Evolutionary conservation across 1,140 invertebrate genomes (phyloP).

Genomic region (Gonioctena quinquepunctata): DNA sequence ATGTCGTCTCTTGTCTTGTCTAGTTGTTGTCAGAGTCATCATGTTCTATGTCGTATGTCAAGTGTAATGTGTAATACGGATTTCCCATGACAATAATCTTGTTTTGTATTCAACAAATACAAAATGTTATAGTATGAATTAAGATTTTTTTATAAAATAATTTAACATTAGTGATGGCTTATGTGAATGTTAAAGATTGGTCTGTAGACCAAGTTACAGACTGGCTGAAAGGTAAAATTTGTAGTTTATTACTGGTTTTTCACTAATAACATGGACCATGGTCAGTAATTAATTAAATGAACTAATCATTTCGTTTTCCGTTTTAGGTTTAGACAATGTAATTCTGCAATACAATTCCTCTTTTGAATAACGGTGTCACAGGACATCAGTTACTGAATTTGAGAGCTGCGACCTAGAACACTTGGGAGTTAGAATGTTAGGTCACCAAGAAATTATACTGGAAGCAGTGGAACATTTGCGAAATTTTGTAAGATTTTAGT

Average conservation of each 20-base stretch:
- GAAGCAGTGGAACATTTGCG: slow-evolving; percentile 87
- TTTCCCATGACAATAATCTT: too few relatives aligned
- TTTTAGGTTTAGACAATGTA: slow-evolving; percentile 78
- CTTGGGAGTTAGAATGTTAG: slow-evolving; percentile 80
- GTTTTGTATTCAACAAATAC: too few relatives aligned
- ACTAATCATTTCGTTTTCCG: not conserved
- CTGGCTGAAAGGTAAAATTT: slow-evolving; percentile 80
- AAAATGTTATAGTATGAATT: too few relatives aligned
- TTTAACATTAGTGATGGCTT: slow-evolving; percentile 67
- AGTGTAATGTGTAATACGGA: too few relatives aligned
- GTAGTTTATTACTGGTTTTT: not conserved
- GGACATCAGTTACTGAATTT: slow-evolving; percentile 83
- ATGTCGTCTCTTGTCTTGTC: too few relatives aligned
- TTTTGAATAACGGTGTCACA: slow-evolving; percentile 79
- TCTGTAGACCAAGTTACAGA: slow-evolving; percentile 90
- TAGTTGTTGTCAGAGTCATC: too few relatives aligned
- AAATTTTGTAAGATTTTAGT: slow-evolving; percentile 78
- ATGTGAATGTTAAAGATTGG: slow-evolving; percentile 91
- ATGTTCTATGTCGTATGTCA: too few relatives aligned
- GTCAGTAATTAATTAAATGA: slow-evolving; percentile 5
- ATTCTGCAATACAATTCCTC: slow-evolving; percentile 80
- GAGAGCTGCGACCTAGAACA: slow-evolving; percentile 82
- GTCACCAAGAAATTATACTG: slow-evolving; percentile 90
- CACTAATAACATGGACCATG: not conserved
- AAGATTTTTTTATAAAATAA: too few relatives aligned